Base-by-base conservation (phyloP, 2,888 invertebrate species). In the Caradrina kadenii region DNA sequence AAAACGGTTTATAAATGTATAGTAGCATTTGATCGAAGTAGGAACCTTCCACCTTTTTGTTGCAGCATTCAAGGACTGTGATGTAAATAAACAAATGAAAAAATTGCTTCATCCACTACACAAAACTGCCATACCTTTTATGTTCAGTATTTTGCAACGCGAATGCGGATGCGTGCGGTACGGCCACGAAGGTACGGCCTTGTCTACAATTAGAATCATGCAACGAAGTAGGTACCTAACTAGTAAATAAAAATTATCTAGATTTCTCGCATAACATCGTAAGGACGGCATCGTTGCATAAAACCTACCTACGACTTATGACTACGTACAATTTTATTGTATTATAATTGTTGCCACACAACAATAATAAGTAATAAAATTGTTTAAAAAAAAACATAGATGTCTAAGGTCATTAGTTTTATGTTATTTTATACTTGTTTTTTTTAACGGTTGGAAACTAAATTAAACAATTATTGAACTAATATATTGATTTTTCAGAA, bases 91-190 rank as follows among this genome's bases (percentile, higher is more conserved):
- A 66, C 42, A 55, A 63, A 76, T 52, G 63, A 55, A 71, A 3
- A 39, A 73, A 68, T 63, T 56, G 39, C 48, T 15, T 58, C 22
- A 49, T 11, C 35, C 22, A 22, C 56, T 53, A 65, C 62, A 73
- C 59, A 61, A 69, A 76, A 78, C 73, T 63, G 56, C 63, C 63
- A 35, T 61, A 42, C 65, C 69, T 62, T 63, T 42, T 69, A 69
- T 54, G 74, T 67, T 62, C 22, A 39, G 63, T 69, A 69, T 78
- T 69, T 74, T 69, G 78, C 63, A 56, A 54, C 71, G 65, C 48
- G 54, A 76, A 79, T 79, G 80, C 79, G 79, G 80, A 79, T 79
- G 68, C 71, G 49, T 71, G 63, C 55, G 26, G 50, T 63, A 48
- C 59, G 71, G 54, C 79, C 79, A 17, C 45, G 45, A 45, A 45